phyloP scores from a whole-genome alignment of 2,888 invertebrate genomes.

The Mesoligia furuncula region DNA sequence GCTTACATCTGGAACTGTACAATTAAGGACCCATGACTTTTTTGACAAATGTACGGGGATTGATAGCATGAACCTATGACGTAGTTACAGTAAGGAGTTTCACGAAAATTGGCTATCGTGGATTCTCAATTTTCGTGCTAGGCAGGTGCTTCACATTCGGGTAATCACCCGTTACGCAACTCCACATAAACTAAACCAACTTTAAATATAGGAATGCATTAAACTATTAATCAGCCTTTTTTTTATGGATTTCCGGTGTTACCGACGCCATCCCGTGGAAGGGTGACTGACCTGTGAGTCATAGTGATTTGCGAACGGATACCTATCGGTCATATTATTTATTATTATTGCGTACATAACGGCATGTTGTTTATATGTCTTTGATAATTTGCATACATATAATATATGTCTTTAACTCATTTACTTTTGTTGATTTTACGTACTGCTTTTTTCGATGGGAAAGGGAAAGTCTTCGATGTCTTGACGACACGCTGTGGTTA shows the following conservation, averaged over 20 bases:
- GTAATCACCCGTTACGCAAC: conserved; percentile 13
- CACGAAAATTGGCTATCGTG: neutral
- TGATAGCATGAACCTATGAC: neutral
- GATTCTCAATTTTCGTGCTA: neutral
- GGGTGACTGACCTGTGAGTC: conserved; percentile 67
- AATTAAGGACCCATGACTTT: neutral
- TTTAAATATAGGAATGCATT: conserved; percentile 48
- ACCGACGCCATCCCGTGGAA: conserved; percentile 52
- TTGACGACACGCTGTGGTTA: conserved; percentile 17
- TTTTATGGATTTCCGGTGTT: conserved; percentile 59
- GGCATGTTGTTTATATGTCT: conserved; percentile 51
- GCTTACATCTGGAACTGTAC: conserved; percentile 1
- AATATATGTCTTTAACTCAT: conserved; percentile 22
- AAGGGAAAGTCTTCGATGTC: conserved; percentile 31
- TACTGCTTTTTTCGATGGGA: conserved; percentile 27
- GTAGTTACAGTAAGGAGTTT: neutral
- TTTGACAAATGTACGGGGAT: neutral
- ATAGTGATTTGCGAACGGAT: conserved; percentile 63
- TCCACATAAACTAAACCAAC: conserved; percentile 32
- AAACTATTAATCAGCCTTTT: conserved; percentile 57
- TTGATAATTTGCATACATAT: conserved; percentile 54
- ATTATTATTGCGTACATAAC: conserved; percentile 65
- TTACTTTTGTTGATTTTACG: conserved; percentile 17
- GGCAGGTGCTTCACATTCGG: neutral
- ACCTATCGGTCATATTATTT: conserved; percentile 65